These are phyloP conservation scores for Caenorhabditis sp. DNA, from an alignment of 2,888 invertebrate genomes.

Conservation along the genomic window DNA sequence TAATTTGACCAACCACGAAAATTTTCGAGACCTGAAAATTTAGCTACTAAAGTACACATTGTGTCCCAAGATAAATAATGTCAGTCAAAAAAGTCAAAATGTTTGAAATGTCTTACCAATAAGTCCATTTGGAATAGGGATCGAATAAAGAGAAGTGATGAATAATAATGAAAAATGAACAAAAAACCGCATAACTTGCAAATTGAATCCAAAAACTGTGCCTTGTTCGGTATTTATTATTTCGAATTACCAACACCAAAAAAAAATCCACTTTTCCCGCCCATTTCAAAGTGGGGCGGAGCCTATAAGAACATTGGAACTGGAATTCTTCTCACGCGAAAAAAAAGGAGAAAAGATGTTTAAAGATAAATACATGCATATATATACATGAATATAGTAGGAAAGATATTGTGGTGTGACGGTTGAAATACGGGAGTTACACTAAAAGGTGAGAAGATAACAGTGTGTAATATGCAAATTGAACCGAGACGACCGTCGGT, in stretches of 20 bases:
- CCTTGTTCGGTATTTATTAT: not conserved
- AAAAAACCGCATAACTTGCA: not conserved
- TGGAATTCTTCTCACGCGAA: not conserved
- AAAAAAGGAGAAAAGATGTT: not conserved
- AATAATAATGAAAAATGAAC: not conserved
- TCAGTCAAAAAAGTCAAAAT: not conserved
- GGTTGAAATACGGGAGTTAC: not conserved
- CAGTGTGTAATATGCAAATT: not conserved
- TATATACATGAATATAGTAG: not conserved
- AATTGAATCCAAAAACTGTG: not conserved
- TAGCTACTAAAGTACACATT: too few species aligned
- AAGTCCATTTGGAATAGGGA: conserved; percentile 40
- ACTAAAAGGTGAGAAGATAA: not conserved
- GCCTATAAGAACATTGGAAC: not conserved
- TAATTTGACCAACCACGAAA: too few species aligned
- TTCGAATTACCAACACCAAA: not conserved
- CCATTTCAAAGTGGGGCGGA: not conserved
- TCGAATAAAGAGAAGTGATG: not conserved
- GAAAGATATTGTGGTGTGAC: not conserved
- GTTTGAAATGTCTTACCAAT: conserved; percentile 33
- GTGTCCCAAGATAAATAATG: not conserved
- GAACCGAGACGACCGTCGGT: not conserved
- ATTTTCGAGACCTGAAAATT: too few species aligned
- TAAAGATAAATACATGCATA: not conserved
- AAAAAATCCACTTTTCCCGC: not conserved